Conservation (phyloP, 2,888 invertebrate genomes). For the Ennomos quercinarius region DNA sequence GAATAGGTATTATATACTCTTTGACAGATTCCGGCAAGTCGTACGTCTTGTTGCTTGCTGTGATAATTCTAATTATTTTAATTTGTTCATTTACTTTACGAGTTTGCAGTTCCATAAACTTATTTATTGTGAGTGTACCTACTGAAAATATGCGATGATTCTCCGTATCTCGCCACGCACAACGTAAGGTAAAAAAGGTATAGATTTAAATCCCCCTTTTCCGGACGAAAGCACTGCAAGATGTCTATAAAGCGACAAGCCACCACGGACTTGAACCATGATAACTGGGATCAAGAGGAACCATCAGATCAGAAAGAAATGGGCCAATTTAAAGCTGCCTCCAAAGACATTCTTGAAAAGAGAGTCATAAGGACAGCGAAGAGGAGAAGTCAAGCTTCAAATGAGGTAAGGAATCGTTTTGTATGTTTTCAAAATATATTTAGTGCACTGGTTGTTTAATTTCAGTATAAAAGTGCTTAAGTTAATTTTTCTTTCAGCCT, state of each 20-base stretch:
- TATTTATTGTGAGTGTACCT: not conserved
- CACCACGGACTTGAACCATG: slow-evolving; percentile 90
- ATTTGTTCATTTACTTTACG: not conserved
- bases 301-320: slow-evolving; percentile 88
- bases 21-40: too few species aligned
- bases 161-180: slow-evolving; percentile 27
- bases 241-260: slow-evolving; percentile 92
- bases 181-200: slow-evolving; percentile 18
- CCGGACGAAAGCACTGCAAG: slow-evolving; percentile 27
- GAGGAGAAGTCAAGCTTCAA: slow-evolving; percentile 73
- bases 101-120: not conserved
- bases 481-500: slow-evolving; percentile 56
- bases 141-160: slow-evolving; percentile 1
- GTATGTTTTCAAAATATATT: too few species aligned
- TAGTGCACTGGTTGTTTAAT: too few species aligned
- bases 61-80: too few species aligned
- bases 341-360: slow-evolving; percentile 89
- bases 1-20: too few species aligned
- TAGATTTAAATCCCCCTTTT: slow-evolving; percentile 4
- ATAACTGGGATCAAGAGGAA: slow-evolving; percentile 94
- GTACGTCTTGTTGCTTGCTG: too few species aligned
- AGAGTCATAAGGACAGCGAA: slow-evolving; percentile 93
- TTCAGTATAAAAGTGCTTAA: not conserved
- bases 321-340: slow-evolving; percentile 88
- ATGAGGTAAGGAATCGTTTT: slow-evolving; percentile 7